Conservation (phyloP, 2,888 invertebrate species). For the Torymus auratus region DNA sequence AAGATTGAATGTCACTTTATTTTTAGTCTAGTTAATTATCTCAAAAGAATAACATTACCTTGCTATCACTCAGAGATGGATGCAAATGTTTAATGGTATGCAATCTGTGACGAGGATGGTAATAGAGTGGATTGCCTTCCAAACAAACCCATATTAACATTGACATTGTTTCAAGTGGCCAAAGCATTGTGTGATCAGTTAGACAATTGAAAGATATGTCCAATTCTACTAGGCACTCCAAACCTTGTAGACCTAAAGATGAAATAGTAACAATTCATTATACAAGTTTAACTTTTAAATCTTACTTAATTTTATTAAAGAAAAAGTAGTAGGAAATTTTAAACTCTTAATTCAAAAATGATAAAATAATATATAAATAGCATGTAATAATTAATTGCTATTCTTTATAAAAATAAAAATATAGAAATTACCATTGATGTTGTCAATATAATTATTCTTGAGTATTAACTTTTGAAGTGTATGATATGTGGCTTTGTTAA, state of each 20-base stretch:
- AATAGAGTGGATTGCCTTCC: conserved; percentile 81
- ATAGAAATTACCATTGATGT: conserved; percentile 77
- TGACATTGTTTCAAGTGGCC: conserved; percentile 79
- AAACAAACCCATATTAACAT: conserved; percentile 79
- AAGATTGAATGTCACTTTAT: too few species aligned
- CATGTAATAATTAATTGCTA: conserved; percentile 13
- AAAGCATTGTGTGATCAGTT: conserved; percentile 79
- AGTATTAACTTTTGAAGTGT: conserved; percentile 80
- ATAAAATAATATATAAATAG: too few species aligned
- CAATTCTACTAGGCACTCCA: conserved; percentile 80
- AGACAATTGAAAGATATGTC: conserved; percentile 83
- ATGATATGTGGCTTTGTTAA: conserved; percentile 79
- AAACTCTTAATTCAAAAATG: too few species aligned
- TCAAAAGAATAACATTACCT: conserved; percentile 68
- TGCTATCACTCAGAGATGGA: conserved; percentile 78
- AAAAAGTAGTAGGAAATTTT: too few species aligned
- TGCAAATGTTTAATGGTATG: conserved; percentile 79
- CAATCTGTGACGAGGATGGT: conserved; percentile 80
- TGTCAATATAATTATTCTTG: conserved; percentile 83
- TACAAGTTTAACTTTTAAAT: too few species aligned
- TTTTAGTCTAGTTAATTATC: conserved; percentile 4
- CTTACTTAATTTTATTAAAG: too few species aligned
- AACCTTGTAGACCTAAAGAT: conserved; percentile 76
- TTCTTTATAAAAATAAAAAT: conserved; percentile 23
- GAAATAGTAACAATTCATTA: conserved; percentile 28